Base-by-base conservation (phyloP, 2,888 invertebrate species). In the Corythucha ciliata region DNA sequence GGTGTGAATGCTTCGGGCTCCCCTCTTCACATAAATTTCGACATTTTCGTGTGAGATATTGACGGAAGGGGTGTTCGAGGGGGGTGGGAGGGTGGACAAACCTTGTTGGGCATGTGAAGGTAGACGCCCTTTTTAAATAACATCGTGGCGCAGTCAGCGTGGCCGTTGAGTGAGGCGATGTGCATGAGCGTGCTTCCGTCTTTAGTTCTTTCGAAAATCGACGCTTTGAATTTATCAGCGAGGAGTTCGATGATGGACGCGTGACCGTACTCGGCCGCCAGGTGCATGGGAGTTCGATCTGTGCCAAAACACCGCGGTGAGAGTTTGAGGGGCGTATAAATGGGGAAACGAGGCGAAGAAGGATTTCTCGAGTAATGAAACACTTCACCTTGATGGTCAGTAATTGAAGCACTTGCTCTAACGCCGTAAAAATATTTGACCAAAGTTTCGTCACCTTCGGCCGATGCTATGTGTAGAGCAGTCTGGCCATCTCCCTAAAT, bases 101-200 rank as follows among this genome's bases (percentile, higher is more conserved):
- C 83, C 77, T 97, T 98, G 69, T 98, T 98, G 56, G 98, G 97
- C 97, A 99, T 99, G 67, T 96, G 93, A 20, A 98, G 77, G 60
- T 97, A 97, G 29, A 98, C 97, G 10, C 98, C 98, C 68, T 96
- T 93, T 71, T 93, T 94, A 70, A 98, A 89, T 56, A 98, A 83
- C 80, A 94, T 93, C 74, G 93, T 86, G 39, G 97, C 97, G 63
- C 97, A 97, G 65, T 96, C 96, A 0, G 97, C 92, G 68, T 97
- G 96, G 0, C 98, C 97, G 66, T 90, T 91, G 56, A 92, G 74
- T 0, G 97, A 93, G 0, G 98, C 97, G 57, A 98, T 93, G 68
- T 98, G 98, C 88, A 98, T 93, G 57, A 98, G 73, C 0, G 98
- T 98, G 64, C 91, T 93, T 49, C 98, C 98, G 68, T 98, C 97